Conservation (phyloP, 2,113 vertebrate genomes). For the Eudyptes chrysolophus region DNA sequence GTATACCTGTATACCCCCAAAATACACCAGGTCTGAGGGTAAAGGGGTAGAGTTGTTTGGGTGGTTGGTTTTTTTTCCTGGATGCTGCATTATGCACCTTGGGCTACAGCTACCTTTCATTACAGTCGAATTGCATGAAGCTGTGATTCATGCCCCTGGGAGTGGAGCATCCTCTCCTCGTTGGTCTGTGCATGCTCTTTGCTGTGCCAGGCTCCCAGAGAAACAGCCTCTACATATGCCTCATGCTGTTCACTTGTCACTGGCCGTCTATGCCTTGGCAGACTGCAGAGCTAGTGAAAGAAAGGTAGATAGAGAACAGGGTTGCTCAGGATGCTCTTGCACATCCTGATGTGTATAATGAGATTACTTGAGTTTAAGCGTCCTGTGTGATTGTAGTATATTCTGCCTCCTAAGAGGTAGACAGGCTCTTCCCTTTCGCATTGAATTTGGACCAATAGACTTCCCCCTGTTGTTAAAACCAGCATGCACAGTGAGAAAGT, state of each 20-base stretch:
- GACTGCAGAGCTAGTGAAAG: not conserved
- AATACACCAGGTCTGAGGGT: not conserved
- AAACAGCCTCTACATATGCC: not conserved
- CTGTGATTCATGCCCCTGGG: not conserved
- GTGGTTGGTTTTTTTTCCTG: too few species aligned
- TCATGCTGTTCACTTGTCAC: not conserved
- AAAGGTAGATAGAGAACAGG: not conserved
- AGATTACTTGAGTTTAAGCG: not conserved
- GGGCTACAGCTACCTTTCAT: not conserved
- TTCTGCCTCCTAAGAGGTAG: not conserved
- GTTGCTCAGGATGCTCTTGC: not conserved
- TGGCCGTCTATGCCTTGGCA: not conserved
- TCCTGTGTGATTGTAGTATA: not conserved
- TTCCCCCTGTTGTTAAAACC: not conserved
- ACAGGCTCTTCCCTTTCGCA: not conserved
- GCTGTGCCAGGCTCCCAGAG: not conserved
- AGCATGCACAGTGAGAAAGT: not conserved
- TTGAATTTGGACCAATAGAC: not conserved
- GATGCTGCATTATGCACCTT: not conserved
- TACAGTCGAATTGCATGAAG: accelerated
- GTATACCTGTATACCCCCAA: not conserved
- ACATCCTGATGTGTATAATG: not conserved
- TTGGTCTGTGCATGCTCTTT: not conserved
- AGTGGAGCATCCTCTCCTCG: not conserved
- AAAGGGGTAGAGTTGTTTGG: not conserved